phyloP scores from a whole-genome alignment of 1,140 invertebrate species.

The Phenacoccus solenopsis region DNA sequence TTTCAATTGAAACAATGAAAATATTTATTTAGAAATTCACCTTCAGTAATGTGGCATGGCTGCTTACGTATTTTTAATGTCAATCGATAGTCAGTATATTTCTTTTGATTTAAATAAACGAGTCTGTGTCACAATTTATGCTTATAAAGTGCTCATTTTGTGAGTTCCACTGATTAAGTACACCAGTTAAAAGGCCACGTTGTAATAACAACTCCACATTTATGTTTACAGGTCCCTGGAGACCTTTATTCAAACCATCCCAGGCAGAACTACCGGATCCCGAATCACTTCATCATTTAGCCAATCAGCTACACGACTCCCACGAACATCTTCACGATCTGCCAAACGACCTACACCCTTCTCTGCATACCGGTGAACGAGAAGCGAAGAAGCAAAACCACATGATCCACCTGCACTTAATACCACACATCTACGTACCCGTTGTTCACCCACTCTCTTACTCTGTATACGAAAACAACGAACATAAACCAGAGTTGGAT shows the following conservation, averaged over 20 bases:
- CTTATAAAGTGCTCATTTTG: too few species aligned
- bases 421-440: conserved; percentile 23
- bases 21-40: too few species aligned
- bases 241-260: conserved; percentile 21
- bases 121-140: too few species aligned
- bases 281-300: conserved; percentile 9
- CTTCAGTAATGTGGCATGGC: too few species aligned
- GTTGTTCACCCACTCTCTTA: conserved; percentile 19
- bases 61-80: too few species aligned
- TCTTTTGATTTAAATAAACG: too few species aligned
- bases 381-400: conserved; percentile 20
- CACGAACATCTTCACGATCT: not conserved
- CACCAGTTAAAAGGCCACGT: too few species aligned
- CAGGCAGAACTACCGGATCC: conserved; percentile 18
- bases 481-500: not conserved
- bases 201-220: too few species aligned
- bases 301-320: not conserved
- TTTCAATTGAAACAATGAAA: too few species aligned
- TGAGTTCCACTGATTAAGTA: too few species aligned
- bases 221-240: conserved; percentile 19
- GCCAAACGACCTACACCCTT: not conserved
- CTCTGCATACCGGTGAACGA: not conserved
- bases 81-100: too few species aligned
- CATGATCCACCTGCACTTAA: conserved; percentile 23
- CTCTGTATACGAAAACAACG: conserved; percentile 5